Conservation (phyloP, 2,888 invertebrate species). For the Sarcophaga caerulescens region DNA sequence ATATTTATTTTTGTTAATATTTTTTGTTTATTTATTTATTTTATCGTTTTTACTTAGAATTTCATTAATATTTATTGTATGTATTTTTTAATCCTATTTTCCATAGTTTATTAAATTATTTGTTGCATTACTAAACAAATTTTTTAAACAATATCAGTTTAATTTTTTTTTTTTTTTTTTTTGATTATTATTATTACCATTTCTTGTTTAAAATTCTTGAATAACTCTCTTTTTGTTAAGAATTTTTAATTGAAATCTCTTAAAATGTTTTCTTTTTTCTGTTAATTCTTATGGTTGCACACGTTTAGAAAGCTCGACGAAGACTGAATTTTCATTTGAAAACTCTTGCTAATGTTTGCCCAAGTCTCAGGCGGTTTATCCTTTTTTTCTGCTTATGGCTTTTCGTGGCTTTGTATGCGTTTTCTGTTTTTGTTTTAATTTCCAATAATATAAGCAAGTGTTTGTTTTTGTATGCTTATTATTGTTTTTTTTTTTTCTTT, state of each 20-base stretch:
- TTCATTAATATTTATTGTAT: not conserved
- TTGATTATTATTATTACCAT: slow-evolving; percentile 44
- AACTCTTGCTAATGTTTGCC: slow-evolving; percentile 46
- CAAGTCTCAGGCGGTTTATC: slow-evolving; percentile 48
- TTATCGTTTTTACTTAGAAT: not conserved
- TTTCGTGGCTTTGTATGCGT: not conserved
- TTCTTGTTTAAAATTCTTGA: slow-evolving; percentile 41
- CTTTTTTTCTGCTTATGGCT: slow-evolving; percentile 38
- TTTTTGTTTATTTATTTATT: not conserved
- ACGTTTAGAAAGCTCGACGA: slow-evolving; percentile 81
- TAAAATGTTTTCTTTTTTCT: not conserved
- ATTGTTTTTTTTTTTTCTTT: not conserved
- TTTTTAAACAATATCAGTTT: not conserved
- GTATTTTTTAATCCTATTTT: not conserved
- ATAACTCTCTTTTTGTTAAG: slow-evolving; percentile 16
- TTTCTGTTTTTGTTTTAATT: slow-evolving; percentile 16
- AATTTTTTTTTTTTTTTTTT: slow-evolving; percentile 33
- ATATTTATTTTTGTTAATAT: too few relatives aligned
- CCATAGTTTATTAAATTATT: not conserved
- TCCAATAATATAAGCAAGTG: slow-evolving; percentile 58
- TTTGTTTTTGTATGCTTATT: slow-evolving; percentile 27
- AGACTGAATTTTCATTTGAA: slow-evolving; percentile 75
- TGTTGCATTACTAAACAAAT: not conserved
- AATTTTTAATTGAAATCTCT: not conserved
- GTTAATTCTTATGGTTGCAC: slow-evolving; percentile 72